A percentile compares a stretch with the other conserved stretches of the same genome.
phyloP scores from a whole-genome alignment of 2,797 vertebrate species.

The Enteromius paludinosus region DNA sequence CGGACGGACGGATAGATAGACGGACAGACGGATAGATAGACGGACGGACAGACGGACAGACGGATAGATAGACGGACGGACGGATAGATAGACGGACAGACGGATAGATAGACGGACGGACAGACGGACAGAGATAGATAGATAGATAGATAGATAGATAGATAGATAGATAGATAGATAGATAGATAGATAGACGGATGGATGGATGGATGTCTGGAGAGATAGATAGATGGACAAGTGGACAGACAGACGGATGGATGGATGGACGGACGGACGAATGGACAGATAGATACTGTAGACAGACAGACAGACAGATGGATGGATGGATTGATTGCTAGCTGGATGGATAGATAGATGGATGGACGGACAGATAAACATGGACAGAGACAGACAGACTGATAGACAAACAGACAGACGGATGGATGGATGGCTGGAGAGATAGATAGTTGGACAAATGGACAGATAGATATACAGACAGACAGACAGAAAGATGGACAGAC shows the following conservation, averaged over 20 bases:
- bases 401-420: background rate
- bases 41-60: too few relatives aligned
- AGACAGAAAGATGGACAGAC: background rate
- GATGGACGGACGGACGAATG: too few relatives aligned
- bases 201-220: too few relatives aligned
- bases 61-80: too few relatives aligned
- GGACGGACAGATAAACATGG: background rate
- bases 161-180: fast-evolving
- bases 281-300: background rate
- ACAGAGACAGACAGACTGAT: background rate
- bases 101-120: background rate
- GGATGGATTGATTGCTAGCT: too few relatives aligned
- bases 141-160: background rate
- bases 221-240: background rate
- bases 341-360: too few relatives aligned
- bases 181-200: background rate
- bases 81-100: background rate
- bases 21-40: too few relatives aligned
- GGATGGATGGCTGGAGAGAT: too few relatives aligned
- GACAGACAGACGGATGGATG: too few relatives aligned
- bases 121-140: fast-evolving
- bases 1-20: too few relatives aligned
- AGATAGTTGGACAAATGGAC: too few relatives aligned
- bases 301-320: background rate
- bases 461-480: background rate